Percentiles rank a stretch among this genome's conserved stretches.
Evolutionary conservation across 2,888 invertebrate species (phyloP).

Genomic region (Petrolisthes manimaculis): DNA sequence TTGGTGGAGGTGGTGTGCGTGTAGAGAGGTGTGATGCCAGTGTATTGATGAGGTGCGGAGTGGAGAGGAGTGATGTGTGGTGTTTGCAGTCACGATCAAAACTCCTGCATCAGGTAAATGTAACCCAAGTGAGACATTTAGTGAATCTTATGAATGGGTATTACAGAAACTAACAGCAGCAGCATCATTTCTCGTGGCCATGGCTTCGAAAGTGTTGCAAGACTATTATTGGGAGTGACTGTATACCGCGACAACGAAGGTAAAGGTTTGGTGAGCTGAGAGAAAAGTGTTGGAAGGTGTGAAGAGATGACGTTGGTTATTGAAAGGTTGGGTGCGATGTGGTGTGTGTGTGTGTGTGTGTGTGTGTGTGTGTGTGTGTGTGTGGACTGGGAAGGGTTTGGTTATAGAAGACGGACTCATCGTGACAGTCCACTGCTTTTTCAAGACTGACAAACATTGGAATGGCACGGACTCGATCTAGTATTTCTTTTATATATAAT

Average conservation of each 20-base stretch:
- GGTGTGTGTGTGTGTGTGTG: conserved; percentile 18
- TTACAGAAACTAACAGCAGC: too few relatives aligned
- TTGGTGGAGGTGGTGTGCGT: conserved; percentile 4
- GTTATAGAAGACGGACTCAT: too few relatives aligned
- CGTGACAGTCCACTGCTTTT: too few relatives aligned
- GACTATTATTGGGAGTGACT: too few relatives aligned
- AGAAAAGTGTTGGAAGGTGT: background rate
- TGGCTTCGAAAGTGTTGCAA: too few relatives aligned
- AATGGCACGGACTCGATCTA: too few relatives aligned
- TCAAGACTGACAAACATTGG: too few relatives aligned
- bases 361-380: conserved; percentile 36
- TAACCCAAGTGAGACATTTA: background rate
- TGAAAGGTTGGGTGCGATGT: background rate
- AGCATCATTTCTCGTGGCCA: background rate
- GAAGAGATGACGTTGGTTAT: background rate
- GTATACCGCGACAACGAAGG: too few relatives aligned
- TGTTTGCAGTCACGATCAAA: background rate
- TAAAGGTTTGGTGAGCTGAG: too few relatives aligned
- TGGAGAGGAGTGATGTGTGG: background rate
- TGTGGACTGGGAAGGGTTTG: background rate
- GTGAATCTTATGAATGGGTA: too few relatives aligned
- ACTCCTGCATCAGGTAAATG: background rate
- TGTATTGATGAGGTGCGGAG: background rate
- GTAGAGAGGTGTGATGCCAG: conserved; percentile 1
- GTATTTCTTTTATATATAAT: too few relatives aligned